Evolutionary conservation across 2,888 invertebrate genomes (phyloP).

Genomic region (Xestia ashworthii): DNA sequence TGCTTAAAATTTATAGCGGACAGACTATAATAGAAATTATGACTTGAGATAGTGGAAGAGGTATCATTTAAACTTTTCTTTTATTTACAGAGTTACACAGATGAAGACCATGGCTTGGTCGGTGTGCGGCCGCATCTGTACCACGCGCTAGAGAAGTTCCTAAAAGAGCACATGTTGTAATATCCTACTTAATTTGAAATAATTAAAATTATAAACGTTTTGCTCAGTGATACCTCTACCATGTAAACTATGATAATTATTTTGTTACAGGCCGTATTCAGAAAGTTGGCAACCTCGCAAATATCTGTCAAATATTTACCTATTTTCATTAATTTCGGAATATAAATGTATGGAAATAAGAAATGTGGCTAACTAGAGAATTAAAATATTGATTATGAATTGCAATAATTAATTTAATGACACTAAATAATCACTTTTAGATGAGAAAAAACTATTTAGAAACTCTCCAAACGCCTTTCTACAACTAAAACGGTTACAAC

Average conservation of each 20-base stretch:
- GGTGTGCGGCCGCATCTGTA: conserved; percentile 97
- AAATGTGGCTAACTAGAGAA: no score
- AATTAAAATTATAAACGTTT: conserved; percentile 23
- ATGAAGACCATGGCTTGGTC: conserved; percentile 97
- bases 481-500: no score
- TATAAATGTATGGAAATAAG: no score
- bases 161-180: conserved; percentile 87
- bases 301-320: no score
- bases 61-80: not conserved
- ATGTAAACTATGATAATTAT: conserved; percentile 29
- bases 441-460: no score
- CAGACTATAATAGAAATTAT: not conserved
- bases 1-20: not conserved
- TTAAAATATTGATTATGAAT: no score
- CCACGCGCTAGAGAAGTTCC: conserved; percentile 96
- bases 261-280: no score
- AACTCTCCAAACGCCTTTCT: no score
- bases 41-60: not conserved
- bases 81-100: conserved; percentile 94
- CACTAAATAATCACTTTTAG: no score
- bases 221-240: conserved; percentile 55
- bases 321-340: no score
- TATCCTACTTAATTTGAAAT: conserved; percentile 16
- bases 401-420: no score
- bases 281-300: no score